A percentile compares a stretch with the other conserved stretches of the same genome.
These are phyloP conservation scores for Chionomys nivalis DNA, from an alignment of 2,113 vertebrate genomes.

Conservation along the genomic window DNA sequence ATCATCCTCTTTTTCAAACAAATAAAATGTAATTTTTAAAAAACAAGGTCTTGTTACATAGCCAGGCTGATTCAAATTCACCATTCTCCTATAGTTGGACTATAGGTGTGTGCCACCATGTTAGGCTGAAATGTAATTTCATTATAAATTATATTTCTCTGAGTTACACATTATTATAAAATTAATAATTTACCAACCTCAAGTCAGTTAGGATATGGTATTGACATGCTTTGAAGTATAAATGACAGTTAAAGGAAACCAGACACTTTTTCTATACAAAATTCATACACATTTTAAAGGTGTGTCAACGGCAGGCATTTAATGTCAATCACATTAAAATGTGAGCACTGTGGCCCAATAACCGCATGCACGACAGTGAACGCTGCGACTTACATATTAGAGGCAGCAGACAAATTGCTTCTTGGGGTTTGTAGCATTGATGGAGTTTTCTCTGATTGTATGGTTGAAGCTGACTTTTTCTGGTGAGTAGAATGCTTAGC, in stretches of 20 bases:
- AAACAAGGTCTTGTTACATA: background rate
- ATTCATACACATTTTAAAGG: background rate
- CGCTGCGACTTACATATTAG: background rate
- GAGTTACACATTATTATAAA: background rate
- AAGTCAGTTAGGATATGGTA: background rate
- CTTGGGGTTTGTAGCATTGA: background rate
- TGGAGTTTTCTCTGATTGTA: background rate
- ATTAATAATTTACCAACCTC: background rate
- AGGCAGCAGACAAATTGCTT: background rate
- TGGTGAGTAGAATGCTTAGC: slow-evolving; percentile 69
- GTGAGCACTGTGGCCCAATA: background rate
- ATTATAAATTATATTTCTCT: background rate
- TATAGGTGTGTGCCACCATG: background rate
- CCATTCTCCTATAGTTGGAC: background rate
- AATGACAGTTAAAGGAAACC: background rate
- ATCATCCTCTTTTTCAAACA: background rate
- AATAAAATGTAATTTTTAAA: background rate
- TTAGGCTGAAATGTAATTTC: background rate
- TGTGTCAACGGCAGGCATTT: no score
- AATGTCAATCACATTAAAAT: background rate
- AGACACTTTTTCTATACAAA: background rate
- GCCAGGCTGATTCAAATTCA: background rate
- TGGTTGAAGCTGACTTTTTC: background rate
- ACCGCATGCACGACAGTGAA: background rate
- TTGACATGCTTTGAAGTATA: background rate